Percentiles rank a stretch among this genome's conserved stretches.
Evolutionary conservation across 2,797 vertebrate species (phyloP).

Genomic region (Buphagus erythrorhynchus): DNA sequence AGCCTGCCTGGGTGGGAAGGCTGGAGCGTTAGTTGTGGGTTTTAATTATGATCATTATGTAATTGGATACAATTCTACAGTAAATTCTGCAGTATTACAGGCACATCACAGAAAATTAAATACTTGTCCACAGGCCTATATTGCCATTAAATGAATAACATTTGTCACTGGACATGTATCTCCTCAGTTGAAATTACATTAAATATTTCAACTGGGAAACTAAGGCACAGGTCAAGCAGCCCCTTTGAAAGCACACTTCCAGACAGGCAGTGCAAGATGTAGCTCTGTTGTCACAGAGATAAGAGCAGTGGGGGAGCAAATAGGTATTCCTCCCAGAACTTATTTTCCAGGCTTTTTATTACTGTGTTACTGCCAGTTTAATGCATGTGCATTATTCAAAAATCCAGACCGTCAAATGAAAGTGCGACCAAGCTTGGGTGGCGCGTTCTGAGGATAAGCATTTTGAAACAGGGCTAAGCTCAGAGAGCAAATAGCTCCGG

Average conservation of each 20-base stretch:
- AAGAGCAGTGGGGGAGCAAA: background rate
- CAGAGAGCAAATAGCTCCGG: slow-evolving; percentile 77
- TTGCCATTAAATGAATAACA: background rate
- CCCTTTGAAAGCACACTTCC: background rate
- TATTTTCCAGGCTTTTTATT: background rate
- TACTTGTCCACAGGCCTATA: background rate
- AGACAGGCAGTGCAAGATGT: background rate
- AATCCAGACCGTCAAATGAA: background rate
- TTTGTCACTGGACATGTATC: background rate
- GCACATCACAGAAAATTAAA: background rate
- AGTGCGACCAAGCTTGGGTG: background rate
- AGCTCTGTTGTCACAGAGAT: background rate
- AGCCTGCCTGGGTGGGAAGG: background rate
- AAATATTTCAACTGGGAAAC: background rate
- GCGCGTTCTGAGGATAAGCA: slow-evolving; percentile 21
- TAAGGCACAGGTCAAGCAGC: background rate
- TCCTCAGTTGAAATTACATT: background rate
- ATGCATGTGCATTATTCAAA: background rate
- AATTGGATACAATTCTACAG: background rate
- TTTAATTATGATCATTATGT: background rate
- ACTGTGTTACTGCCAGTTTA: background rate
- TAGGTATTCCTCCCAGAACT: background rate
- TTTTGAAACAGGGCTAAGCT: slow-evolving; percentile 70
- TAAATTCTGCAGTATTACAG: background rate
- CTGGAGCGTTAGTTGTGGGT: background rate